Evolutionary conservation across 2,113 vertebrate genomes (phyloP).

Genomic region (Malaclemys terrapin): DNA sequence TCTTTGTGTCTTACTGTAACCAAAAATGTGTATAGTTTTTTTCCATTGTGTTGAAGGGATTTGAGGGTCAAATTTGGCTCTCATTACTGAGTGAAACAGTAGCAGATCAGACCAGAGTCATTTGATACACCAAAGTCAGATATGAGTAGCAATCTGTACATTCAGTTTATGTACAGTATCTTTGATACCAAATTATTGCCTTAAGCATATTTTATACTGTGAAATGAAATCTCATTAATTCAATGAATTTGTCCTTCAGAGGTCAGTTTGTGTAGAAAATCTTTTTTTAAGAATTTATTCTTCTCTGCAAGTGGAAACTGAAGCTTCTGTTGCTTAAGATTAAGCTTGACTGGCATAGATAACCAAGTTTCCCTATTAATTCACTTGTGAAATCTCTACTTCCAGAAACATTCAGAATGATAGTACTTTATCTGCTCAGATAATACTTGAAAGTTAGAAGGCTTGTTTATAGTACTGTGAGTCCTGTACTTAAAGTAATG

Average conservation of each 20-base stretch:
- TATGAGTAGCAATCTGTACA: not conserved
- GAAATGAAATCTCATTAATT: not conserved
- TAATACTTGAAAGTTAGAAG: slow-evolving; percentile 5
- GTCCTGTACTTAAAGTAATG: not conserved
- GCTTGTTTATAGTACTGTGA: not conserved
- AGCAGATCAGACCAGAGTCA: not conserved
- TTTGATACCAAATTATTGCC: not conserved
- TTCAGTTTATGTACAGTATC: not conserved
- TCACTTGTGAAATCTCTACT: not conserved
- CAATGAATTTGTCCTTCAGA: not conserved
- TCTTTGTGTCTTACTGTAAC: not conserved
- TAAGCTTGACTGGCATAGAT: not conserved
- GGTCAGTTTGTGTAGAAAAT: not conserved
- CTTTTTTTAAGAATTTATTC: not conserved
- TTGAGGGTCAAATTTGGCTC: not conserved
- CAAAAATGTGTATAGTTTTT: no score
- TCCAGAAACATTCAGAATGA: not conserved
- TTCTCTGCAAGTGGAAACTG: not conserved
- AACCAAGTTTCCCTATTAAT: not conserved
- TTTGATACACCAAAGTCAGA: not conserved
- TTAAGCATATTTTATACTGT: not conserved
- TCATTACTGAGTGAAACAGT: not conserved
- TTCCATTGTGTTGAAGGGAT: not conserved
- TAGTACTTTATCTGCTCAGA: not conserved
- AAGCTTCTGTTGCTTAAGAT: not conserved